phyloP scores from a whole-genome alignment of 1,140 invertebrate genomes.

The Aculops lycopersici region DNA sequence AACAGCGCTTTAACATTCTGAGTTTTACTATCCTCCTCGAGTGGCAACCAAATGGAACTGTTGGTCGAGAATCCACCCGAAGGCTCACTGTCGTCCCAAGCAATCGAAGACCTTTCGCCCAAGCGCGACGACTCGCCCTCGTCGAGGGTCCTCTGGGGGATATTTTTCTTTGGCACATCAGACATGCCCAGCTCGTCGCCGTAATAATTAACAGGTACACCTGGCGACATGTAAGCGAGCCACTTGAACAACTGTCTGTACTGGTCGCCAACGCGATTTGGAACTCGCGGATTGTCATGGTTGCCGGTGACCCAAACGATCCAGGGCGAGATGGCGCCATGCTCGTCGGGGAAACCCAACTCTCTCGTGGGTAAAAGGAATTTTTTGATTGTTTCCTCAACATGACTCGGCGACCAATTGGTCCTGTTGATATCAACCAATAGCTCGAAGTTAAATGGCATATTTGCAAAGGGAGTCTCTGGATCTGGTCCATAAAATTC shows the following conservation, averaged over 20 bases:
- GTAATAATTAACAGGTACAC: background rate
- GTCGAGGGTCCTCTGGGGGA: background rate
- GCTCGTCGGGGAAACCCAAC: background rate
- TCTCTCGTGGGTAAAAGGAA: background rate
- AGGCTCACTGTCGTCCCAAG: background rate
- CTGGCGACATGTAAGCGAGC: background rate
- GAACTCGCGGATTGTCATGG: background rate
- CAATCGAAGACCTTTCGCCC: background rate
- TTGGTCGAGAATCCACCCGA: background rate
- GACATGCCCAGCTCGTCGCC: background rate
- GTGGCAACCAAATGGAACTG: background rate
- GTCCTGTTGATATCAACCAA: background rate
- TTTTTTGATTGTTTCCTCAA: background rate
- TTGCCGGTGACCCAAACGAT: background rate
- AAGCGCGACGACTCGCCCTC: background rate
- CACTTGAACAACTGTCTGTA: background rate
- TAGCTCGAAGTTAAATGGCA: background rate
- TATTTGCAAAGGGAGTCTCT: background rate
- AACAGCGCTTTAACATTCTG: background rate
- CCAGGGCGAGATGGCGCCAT: background rate
- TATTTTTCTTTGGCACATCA: background rate
- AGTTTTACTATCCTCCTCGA: background rate
- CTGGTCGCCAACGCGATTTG: background rate
- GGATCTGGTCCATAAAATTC: background rate
- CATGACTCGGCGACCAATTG: background rate